Evolutionary conservation across 2,113 vertebrate genomes (phyloP).

Genomic region (Nibea coibor): DNA sequence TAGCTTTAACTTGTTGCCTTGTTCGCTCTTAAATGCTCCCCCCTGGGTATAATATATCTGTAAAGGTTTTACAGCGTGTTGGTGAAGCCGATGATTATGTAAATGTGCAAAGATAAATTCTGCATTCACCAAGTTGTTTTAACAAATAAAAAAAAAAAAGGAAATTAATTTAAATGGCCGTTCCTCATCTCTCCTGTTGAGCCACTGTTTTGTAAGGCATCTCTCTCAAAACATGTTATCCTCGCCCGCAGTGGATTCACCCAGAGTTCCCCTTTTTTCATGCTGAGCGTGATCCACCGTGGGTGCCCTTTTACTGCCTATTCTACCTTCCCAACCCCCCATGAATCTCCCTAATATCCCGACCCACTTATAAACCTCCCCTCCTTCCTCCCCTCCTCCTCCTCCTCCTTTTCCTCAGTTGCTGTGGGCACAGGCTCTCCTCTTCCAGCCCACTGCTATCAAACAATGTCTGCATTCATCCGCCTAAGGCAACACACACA

Average conservation of each 20-base stretch:
- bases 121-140: not conserved
- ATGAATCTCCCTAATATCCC: slow-evolving; percentile 66
- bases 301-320: slow-evolving; percentile 52
- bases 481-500: slow-evolving; percentile 40
- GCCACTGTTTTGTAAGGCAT: not conserved
- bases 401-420: slow-evolving; percentile 45
- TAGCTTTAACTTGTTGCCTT: not conserved
- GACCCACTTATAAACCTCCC: slow-evolving; percentile 63
- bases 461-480: slow-evolving; percentile 83
- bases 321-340: slow-evolving; percentile 65
- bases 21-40: not conserved
- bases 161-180: not conserved
- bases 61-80: not conserved
- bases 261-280: slow-evolving; percentile 18
- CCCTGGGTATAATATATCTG: not conserved
- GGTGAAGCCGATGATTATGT: not conserved
- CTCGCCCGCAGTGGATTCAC: slow-evolving; percentile 27
- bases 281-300: slow-evolving; percentile 20
- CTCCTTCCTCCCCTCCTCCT: slow-evolving; percentile 37
- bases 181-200: not conserved
- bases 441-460: slow-evolving; percentile 79
- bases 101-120: not conserved
- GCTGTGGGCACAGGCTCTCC: slow-evolving; percentile 56
- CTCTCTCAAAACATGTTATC: slow-evolving; percentile 5
- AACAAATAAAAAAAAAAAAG: not conserved